Evolutionary conservation across 2,888 invertebrate genomes (phyloP), one percentile per base, ranked within the genome.

Genomic region (Drosophila trichaetosa): DNA sequence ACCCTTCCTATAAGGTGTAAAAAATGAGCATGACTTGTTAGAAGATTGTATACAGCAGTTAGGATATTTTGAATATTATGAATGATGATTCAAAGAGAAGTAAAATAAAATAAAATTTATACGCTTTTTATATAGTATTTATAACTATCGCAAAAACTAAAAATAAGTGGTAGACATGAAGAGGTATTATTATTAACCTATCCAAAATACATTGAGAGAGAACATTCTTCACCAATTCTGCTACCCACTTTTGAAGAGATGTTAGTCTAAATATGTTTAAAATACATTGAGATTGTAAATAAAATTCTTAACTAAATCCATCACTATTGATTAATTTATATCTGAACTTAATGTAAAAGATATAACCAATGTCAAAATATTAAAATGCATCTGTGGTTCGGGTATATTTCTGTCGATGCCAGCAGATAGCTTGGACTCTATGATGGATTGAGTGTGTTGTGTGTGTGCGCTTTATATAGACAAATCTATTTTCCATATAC

Each of bases 401-500:
- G 60, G 76, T 79, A 79, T 79, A 24, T 66, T 24, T 16, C 3
- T 52, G 65, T 62, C 66, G 52, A 11, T 18, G 7, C 27, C 36
- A 29, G 5, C 46, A 16, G 7, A 46, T 1, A 21, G 11, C 24
- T 31, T 6, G 16, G 0, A 48, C 38, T 42, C 46, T 80, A 76
- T 89, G 87, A 84, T 84, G 71, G 84, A 84, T 84, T 72, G 79
- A 66, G 21, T 42, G 57, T 27, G 36, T 89, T 72, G 79, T 68
- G 21, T 42, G 57, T 31, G 38, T 29, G 24, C 40, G 82, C 56
- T 63, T 52, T 60, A 68, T 38, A 71, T 29, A 69, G 61, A 79
- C 87, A 83, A 83, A 89, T 79, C 76, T 76, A 71, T 82, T 84
- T 83, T 76, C 71, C 82, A 71, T 73, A 69, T 79, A 65, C 69